Base-by-base conservation (phyloP, 37 sponge, comb jelly and placozoan genomes). In the Axinella damicornis region DNA sequence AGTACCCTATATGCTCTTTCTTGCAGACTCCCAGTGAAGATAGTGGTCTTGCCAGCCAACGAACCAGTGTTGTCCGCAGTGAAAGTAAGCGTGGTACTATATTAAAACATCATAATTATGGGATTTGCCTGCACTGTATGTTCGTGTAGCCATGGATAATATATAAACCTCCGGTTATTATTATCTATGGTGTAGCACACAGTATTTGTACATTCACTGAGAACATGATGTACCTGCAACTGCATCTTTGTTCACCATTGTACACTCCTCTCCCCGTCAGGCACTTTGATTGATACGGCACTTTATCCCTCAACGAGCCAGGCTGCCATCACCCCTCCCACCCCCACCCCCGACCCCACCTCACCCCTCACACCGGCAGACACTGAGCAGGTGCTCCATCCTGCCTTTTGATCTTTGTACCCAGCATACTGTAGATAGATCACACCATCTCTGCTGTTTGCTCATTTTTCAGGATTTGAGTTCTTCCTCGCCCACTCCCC, bases 41-140 rank as follows among this genome's bases (percentile, higher is more conserved):
- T 22, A 83, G 83, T 60, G 83, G 83, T 33, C 64, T 83, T 38
- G 83, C 63, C 63, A 83, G 83, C 34, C 73, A 83, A 20, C 59
- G 34, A 0, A 37, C 64, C 63, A 71, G 59, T 33, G 15, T 73
- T 17, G 38, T 73, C 20, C 71, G 22, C 53, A 73, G 83, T 83
- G 53, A 62, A 78, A 66, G 79, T 78, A 30, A 20, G 27, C 18
- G 18, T 32, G 31, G n/a, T n/a, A n/a, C 46, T 46, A 9, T 46
- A 46, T 46, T n/a, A n/a, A n/a, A n/a, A n/a, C n/a, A n/a, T n/a
- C n/a, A n/a, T n/a, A n/a, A n/a, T n/a, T n/a, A n/a, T n/a, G n/a
- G n/a, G n/a, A n/a, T n/a, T n/a, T n/a, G n/a, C n/a, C n/a, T n/a
- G n/a, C n/a, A 56, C 18, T 20, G 15, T 18, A 56, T 56, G 18